These are phyloP conservation scores for Pan paniscus DNA, from an alignment of 2,113 vertebrate genomes.

Conservation along the genomic window DNA sequence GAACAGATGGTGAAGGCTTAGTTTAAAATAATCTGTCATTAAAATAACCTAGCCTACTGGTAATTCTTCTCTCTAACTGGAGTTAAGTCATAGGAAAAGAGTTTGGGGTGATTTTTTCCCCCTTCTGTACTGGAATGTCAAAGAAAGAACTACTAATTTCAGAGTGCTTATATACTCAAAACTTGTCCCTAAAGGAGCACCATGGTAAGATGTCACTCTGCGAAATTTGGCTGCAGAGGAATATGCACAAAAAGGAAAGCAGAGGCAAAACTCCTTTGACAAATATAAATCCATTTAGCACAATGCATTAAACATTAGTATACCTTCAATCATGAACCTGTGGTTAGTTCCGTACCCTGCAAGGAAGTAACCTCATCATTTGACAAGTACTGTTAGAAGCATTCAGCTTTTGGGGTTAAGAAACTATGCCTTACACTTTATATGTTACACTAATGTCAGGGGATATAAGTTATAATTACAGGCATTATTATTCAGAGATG, in stretches of 20 bases:
- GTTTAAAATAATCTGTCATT: conserved; percentile 91
- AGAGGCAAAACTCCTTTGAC: conserved; percentile 80
- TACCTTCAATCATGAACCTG: conserved; percentile 75
- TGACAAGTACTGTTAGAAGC: conserved; percentile 71
- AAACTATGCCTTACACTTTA: conserved; percentile 74
- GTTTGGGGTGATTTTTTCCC: conserved; percentile 58
- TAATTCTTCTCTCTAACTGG: conserved; percentile 88
- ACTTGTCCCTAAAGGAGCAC: conserved; percentile 74
- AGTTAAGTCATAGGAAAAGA: conserved; percentile 84
- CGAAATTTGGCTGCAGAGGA: conserved; percentile 77
- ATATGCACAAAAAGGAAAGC: conserved; percentile 66
- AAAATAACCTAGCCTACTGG: conserved; percentile 88
- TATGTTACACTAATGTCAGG: conserved; percentile 77
- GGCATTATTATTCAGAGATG: conserved; percentile 79
- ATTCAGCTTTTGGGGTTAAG: conserved; percentile 75
- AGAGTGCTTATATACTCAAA: conserved; percentile 60
- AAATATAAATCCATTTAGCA: conserved; percentile 84
- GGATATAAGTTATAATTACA: conserved; percentile 82
- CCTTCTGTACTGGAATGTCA: conserved; percentile 64
- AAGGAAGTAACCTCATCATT: conserved; percentile 79
- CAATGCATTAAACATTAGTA: conserved; percentile 82
- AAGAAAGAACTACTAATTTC: conserved; percentile 78
- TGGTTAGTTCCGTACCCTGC: conserved; percentile 73
- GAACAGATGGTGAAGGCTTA: conserved; percentile 89
- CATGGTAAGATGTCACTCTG: conserved; percentile 74